A percentile compares a stretch with the other conserved stretches of the same genome.
Conservation (phyloP, 2,797 vertebrate genomes). For the Apogon hyalosoma region DNA sequence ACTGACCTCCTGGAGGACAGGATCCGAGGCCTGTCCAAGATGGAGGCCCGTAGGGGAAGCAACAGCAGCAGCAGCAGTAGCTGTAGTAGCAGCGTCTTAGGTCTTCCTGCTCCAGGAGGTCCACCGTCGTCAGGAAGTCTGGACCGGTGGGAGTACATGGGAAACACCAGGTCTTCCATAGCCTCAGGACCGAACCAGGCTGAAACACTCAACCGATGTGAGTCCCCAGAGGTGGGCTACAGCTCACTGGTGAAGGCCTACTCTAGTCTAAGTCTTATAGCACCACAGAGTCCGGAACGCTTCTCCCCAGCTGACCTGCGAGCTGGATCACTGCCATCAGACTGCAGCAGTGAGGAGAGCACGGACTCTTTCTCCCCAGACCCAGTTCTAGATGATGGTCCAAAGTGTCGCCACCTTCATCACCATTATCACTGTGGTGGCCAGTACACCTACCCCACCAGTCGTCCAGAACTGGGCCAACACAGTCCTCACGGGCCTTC, state of each 20-base stretch:
- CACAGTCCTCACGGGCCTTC: constrained; percentile 34
- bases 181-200: constrained; percentile 75
- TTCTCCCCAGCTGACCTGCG: constrained; percentile 87
- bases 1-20: constrained; percentile 89
- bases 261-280: constrained; percentile 86
- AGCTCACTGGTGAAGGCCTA: constrained; percentile 90
- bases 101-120: constrained; percentile 79
- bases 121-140: constrained; percentile 81
- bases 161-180: constrained; percentile 41
- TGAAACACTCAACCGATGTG: constrained; percentile 89
- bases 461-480: constrained; percentile 48
- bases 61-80: constrained; percentile 60
- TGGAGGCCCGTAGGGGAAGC: constrained; percentile 82
- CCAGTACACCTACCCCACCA: constrained; percentile 35
- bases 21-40: constrained; percentile 89
- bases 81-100: constrained; percentile 55
- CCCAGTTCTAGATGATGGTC: constrained; percentile 86
- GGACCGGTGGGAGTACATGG: constrained; percentile 86
- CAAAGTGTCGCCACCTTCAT: constrained; percentile 86
- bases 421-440: constrained; percentile 59
- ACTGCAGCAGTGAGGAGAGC: constrained; percentile 94
- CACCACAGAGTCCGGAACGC: constrained; percentile 87
- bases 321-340: constrained; percentile 87
- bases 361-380: constrained; percentile 93
- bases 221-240: constrained; percentile 90